Base-by-base conservation (phyloP, 2,113 vertebrate genomes). In the Tragelaphus scriptus region DNA sequence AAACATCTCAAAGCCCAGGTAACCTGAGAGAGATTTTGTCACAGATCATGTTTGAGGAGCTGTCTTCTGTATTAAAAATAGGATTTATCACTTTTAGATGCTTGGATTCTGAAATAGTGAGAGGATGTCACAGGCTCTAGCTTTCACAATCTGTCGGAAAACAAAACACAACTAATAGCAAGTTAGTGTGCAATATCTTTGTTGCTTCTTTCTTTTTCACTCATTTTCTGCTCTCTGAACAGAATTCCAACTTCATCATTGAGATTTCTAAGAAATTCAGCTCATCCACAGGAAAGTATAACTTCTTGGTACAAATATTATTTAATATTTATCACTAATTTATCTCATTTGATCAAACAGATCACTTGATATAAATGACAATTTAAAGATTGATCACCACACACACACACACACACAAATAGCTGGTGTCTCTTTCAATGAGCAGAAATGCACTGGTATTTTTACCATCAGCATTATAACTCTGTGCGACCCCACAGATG, bases 401-500 rank as follows among this genome's bases (percentile, higher is more conserved):
- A 71, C 40, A 40, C 40, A 40, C 40, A 44, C n/a, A n/a, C n/a
- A n/a, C n/a, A n/a, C n/a, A 56, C 32, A 89, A 40, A 11, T n/a
- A 9, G 2, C 26, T 32, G 40, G 17, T 88, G 30, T 32, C 30
- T 82, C 65, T 25, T 17, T 81, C 15, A 32, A 2, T 25, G 49
- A 55, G n/a, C 19, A 75, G 47, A 65, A 53, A 14, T 65, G 53
- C 14, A 28, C 21, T 92, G 15, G 1, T 40, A 88, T 96, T 96
- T 84, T 85, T 75, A 16, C 8, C n/a, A 82, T 55, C n/a, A 71
- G 26, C 21, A 36, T 28, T 82, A 92, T 15, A 63, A 63, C 14
- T 32, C 61, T 63, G 6, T 63, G 30, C 0, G 14, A 63, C 28
- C 28, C 28, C 28, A 63, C 61, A 63, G 28, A 63, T 1, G 0